Evolutionary conservation across 2,113 vertebrate genomes (phyloP).

Genomic region (Periophthalmodon schlosseri): DNA sequence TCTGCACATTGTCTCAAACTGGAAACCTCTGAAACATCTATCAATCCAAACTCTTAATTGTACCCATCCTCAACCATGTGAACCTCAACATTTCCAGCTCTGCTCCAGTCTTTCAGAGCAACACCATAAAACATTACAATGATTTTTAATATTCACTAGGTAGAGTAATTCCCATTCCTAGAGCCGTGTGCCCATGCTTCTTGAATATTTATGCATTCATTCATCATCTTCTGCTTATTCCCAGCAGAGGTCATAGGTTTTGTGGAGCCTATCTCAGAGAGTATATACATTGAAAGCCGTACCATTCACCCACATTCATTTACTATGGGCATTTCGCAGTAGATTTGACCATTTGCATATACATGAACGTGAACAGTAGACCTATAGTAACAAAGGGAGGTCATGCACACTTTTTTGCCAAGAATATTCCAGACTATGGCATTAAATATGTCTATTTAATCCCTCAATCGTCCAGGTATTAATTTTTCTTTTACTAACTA

Average conservation of each 20-base stretch:
- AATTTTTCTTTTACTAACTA: no score
- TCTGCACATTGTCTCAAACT: neutral
- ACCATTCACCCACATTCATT: neutral
- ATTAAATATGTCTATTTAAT: no score
- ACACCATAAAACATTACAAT: neutral
- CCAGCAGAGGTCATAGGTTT: conserved; percentile 1
- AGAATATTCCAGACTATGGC: no score
- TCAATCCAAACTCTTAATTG: neutral
- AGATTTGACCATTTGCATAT: neutral
- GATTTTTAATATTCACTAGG: neutral
- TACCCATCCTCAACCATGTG: neutral
- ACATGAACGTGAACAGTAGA: neutral
- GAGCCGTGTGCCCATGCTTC: neutral
- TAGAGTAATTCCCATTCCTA: neutral
- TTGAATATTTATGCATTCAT: conserved; percentile 5
- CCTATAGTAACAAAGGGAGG: neutral
- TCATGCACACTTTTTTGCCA: no score
- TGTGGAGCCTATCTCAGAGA: neutral
- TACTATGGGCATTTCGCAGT: neutral
- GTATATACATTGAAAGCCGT: neutral
- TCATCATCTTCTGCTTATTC: neutral
- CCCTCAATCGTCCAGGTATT: no score
- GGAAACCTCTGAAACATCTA: neutral
- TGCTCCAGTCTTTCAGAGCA: neutral
- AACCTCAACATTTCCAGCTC: neutral